Percentiles rank a stretch among this genome's conserved stretches.
Conservation (phyloP, 2,888 invertebrate genomes). For the Chymomyza fuscimana region DNA sequence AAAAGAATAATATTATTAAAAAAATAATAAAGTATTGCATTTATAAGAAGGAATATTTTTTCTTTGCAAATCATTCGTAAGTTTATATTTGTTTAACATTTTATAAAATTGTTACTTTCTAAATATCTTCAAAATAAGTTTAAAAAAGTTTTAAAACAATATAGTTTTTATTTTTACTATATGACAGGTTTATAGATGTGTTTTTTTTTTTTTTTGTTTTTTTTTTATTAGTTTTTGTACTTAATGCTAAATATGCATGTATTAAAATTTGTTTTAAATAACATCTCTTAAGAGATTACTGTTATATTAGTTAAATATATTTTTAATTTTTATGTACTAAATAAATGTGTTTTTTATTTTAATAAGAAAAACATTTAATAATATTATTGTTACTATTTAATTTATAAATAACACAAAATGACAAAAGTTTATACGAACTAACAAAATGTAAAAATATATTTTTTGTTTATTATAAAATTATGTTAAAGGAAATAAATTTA, state of each 20-base stretch:
- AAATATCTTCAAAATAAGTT: not conserved
- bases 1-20: not conserved
- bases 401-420: not conserved
- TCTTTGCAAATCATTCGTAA: not conserved
- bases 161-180: not conserved
- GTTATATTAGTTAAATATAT: not conserved
- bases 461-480: conserved; percentile 1
- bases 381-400: conserved; percentile 6
- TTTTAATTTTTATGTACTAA: conserved; percentile 6
- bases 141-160: not conserved
- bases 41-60: not conserved
- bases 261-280: not conserved
- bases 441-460: not conserved
- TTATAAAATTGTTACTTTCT: not conserved
- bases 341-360: conserved; percentile 10
- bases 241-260: conserved; percentile 3
- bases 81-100: not conserved
- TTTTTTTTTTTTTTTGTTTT: conserved; percentile 7
- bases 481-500: not conserved
- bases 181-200: conserved; percentile 5
- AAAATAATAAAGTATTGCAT: not conserved
- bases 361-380: not conserved
- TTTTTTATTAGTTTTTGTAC: conserved; percentile 8
- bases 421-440: too few relatives aligned
- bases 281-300: not conserved